Conservation (phyloP, 1,140 invertebrate species). For the Venturia canescens region DNA sequence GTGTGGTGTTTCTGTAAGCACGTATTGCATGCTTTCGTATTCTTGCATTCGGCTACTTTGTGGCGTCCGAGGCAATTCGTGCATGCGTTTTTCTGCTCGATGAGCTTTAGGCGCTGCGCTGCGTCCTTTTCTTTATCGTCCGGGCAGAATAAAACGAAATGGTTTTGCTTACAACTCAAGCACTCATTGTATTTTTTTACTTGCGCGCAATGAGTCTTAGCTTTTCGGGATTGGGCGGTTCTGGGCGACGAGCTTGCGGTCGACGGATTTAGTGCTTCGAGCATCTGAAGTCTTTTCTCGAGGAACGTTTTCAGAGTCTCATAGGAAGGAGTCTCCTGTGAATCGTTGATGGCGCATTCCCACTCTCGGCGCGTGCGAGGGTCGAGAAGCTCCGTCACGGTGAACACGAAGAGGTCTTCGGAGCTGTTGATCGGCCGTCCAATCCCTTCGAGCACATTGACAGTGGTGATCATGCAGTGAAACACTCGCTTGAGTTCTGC, state of each 20-base stretch:
- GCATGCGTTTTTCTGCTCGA: not conserved
- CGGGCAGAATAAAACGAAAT: not conserved
- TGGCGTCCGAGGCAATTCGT: conserved; percentile 33
- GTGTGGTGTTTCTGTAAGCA: not conserved
- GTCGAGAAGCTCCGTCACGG: not conserved
- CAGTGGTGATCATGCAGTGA: not conserved
- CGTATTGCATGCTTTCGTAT: not conserved
- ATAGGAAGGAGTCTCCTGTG: not conserved
- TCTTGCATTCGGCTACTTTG: not conserved
- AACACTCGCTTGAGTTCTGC: not conserved
- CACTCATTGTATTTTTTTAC: not conserved
- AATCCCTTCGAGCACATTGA: not conserved
- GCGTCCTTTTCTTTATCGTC: not conserved
- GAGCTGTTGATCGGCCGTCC: not conserved
- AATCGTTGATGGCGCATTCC: not conserved
- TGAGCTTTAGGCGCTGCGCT: not conserved
- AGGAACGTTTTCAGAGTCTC: not conserved
- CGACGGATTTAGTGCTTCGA: conserved; percentile 6
- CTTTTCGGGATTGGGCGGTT: too few species aligned
- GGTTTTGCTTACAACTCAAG: not conserved
- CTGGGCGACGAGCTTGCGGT: too few species aligned
- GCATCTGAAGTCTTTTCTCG: not conserved
- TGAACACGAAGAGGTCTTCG: not conserved
- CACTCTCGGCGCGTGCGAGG: not conserved
- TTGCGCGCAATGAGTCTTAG: too few species aligned